Evolutionary conservation across 2,888 invertebrate genomes (phyloP).

Genomic region (Meloe dianella): DNA sequence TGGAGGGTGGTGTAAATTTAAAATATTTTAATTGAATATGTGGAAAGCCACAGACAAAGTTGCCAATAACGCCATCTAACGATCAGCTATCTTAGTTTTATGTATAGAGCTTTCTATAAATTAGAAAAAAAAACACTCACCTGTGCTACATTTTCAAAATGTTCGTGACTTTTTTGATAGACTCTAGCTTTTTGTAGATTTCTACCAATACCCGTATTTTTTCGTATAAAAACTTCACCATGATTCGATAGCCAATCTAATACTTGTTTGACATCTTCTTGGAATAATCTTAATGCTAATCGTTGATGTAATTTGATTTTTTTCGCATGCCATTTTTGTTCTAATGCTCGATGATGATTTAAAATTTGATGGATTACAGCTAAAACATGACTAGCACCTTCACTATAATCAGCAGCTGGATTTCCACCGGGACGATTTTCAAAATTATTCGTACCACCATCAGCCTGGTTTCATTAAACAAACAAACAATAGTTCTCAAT

Average conservation of each 20-base stretch:
- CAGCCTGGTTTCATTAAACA: constrained; percentile 41
- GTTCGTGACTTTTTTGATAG: constrained; percentile 97
- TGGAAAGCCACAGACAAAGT: neutral
- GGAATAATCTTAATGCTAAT: constrained; percentile 89
- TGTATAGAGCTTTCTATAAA: neutral
- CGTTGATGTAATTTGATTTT: constrained; percentile 95
- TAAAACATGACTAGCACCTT: constrained; percentile 94
- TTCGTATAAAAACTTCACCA: constrained; percentile 94
- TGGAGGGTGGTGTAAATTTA: neutral
- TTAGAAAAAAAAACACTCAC: constrained; percentile 62
- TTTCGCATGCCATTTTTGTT: constrained; percentile 94
- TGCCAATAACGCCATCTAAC: neutral
- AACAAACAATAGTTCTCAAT: neutral
- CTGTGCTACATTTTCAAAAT: constrained; percentile 98
- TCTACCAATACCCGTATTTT: constrained; percentile 95
- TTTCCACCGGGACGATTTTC: constrained; percentile 71
- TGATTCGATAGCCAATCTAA: constrained; percentile 97
- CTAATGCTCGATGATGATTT: constrained; percentile 91
- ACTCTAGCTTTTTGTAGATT: constrained; percentile 94
- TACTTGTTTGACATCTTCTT: constrained; percentile 97
- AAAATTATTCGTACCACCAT: constrained; percentile 64
- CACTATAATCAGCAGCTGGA: constrained; percentile 95
- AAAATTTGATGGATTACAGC: constrained; percentile 97
- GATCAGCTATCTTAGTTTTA: neutral
- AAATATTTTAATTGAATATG: neutral